phyloP scores from a whole-genome alignment of 2,113 vertebrate genomes.

The Murina feae region DNA sequence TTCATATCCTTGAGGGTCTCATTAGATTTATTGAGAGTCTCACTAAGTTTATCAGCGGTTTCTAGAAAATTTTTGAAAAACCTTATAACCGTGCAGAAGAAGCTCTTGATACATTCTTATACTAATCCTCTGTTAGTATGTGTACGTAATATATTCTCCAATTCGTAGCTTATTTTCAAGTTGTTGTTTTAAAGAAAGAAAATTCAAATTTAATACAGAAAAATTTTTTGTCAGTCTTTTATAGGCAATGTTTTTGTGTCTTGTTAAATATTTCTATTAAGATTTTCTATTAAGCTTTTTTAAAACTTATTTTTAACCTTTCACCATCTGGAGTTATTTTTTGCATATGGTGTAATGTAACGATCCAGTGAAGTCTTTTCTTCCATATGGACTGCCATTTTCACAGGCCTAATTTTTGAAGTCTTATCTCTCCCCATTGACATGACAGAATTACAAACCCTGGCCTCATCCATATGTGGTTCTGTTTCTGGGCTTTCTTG shows the following conservation, averaged over 20 bases:
- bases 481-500: not conserved
- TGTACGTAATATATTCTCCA: not conserved
- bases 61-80: too few species aligned
- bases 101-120: not conserved
- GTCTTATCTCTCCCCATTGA: not conserved
- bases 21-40: too few species aligned
- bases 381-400: not conserved
- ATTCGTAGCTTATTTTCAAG: not conserved
- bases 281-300: not conserved
- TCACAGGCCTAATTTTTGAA: not conserved
- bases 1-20: too few species aligned
- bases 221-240: not conserved
- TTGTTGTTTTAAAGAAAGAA: not conserved
- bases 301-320: not conserved
- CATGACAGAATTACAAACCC: accelerated
- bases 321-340: not conserved
- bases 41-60: too few species aligned
- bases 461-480: not conserved
- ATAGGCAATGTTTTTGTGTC: not conserved
- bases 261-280: not conserved
- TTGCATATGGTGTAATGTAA: not conserved
- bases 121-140: not conserved
- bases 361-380: not conserved
- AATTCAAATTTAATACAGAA: not conserved
- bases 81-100: too few species aligned